phyloP scores from a whole-genome alignment of 2,797 vertebrate species.

The Helostoma temminkii region DNA sequence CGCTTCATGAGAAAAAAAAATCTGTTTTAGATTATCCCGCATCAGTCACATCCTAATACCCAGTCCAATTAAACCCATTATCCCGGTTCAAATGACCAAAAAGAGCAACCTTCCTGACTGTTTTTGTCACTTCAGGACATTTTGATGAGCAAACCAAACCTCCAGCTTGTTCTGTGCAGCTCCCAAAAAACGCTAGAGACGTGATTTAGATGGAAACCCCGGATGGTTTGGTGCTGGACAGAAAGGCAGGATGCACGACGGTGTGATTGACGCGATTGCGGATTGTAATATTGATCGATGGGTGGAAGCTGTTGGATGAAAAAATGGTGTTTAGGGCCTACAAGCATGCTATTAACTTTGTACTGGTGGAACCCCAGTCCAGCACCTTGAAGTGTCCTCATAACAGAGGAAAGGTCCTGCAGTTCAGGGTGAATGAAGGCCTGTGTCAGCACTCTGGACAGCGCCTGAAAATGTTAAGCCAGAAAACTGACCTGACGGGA shows the following conservation, averaged over 20 bases:
- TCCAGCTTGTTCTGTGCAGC: constrained; percentile 12
- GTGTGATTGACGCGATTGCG: constrained; percentile 74
- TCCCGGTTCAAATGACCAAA: constrained; percentile 39
- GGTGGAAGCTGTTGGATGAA: constrained; percentile 75
- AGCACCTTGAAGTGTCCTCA: constrained; percentile 70
- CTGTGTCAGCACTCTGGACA: constrained; percentile 71
- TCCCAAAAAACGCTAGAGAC: constrained; percentile 12
- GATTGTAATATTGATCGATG: constrained; percentile 81
- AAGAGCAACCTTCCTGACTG: constrained; percentile 15
- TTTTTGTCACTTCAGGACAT: constrained; percentile 31
- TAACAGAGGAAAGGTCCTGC: constrained; percentile 21
- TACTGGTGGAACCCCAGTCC: constrained; percentile 57
- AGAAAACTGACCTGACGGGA: constrained; percentile 6
- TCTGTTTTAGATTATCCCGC: constrained; percentile 73
- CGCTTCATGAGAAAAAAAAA: constrained; percentile 69
- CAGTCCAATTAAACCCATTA: constrained; percentile 60
- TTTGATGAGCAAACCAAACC: constrained; percentile 19
- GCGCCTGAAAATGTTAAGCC: constrained; percentile 10
- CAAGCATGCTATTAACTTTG: constrained; percentile 67
- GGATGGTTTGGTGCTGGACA: constrained; percentile 42
- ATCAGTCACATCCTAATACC: constrained; percentile 73
- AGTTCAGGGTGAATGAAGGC: background rate
- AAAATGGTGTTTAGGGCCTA: constrained; percentile 74
- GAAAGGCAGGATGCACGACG: constrained; percentile 50
- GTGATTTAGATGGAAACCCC: constrained; percentile 62